These are phyloP conservation scores for Ganaspis sp. DNA, from an alignment of 1,140 invertebrate species.

Conservation along the genomic window DNA sequence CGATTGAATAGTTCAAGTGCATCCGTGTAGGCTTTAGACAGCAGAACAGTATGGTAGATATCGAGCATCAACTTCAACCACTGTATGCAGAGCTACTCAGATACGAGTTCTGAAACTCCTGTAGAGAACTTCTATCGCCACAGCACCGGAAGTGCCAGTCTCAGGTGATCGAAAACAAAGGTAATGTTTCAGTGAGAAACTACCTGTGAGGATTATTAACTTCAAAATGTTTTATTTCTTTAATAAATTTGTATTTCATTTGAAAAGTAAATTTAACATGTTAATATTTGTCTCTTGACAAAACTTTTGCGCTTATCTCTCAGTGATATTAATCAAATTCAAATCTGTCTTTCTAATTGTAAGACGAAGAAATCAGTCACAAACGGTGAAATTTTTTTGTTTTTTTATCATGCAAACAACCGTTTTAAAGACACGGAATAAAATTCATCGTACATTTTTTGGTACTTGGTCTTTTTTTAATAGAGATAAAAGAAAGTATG, in stretches of 20 bases:
- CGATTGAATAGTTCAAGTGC: slow-evolving; percentile 24
- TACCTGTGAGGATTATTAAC: slow-evolving; percentile 30
- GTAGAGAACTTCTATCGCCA: slow-evolving; percentile 44
- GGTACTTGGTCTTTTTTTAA: not conserved
- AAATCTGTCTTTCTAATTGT: no score
- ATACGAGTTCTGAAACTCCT: slow-evolving; percentile 53
- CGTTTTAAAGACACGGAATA: no score
- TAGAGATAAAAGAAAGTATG: not conserved
- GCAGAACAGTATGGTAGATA: slow-evolving; percentile 1
- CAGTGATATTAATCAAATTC: no score
- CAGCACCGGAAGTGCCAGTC: slow-evolving; percentile 53
- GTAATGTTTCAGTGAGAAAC: slow-evolving; percentile 46
- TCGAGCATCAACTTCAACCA: slow-evolving; percentile 22
- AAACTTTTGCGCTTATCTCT: no score
- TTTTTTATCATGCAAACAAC: no score
- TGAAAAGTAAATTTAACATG: no score
- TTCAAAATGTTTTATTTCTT: no score
- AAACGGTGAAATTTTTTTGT: no score
- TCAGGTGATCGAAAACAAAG: slow-evolving; percentile 51
- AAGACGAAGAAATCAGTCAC: no score
- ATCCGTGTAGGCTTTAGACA: slow-evolving; percentile 4
- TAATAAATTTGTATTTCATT: no score
- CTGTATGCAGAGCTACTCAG: slow-evolving; percentile 17
- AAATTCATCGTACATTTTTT: not conserved
- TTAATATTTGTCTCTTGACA: no score